Conservation (phyloP, 2,888 invertebrate genomes). For the Sesia apiformis region DNA sequence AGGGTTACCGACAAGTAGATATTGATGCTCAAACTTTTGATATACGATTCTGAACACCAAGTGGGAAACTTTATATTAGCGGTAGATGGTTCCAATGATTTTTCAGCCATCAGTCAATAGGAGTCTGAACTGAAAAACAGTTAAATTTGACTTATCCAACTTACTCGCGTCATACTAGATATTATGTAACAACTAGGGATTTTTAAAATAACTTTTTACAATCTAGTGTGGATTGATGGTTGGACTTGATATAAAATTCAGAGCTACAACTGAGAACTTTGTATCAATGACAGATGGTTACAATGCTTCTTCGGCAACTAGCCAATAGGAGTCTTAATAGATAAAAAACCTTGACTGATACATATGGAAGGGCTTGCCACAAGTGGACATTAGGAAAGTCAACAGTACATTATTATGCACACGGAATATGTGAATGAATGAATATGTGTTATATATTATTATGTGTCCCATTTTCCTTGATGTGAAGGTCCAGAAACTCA, state of each 20-base stretch:
- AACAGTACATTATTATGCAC: constrained; percentile 87
- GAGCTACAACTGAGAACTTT: no score
- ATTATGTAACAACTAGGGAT: no score
- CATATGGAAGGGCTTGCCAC: constrained; percentile 76
- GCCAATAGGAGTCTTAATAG: no score
- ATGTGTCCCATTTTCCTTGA: constrained; percentile 89
- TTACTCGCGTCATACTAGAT: no score
- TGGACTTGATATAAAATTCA: no score
- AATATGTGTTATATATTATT: constrained; percentile 85
- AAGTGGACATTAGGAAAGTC: constrained; percentile 89
- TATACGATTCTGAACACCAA: constrained; percentile 92
- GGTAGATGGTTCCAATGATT: constrained; percentile 92
- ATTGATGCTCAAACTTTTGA: constrained; percentile 83
- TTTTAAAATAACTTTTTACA: no score
- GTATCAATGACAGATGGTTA: no score
- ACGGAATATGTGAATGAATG: constrained; percentile 88
- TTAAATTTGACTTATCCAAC: no score
- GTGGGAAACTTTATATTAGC: constrained; percentile 92
- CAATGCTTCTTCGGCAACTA: no score
- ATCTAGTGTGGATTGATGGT: no score
- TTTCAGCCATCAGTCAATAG: constrained; percentile 91
- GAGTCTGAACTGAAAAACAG: constrained; percentile 83
- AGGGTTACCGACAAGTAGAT: constrained; percentile 81
- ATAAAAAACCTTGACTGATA: no score
- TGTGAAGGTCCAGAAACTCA: constrained; percentile 86